A percentile compares a stretch with the other conserved stretches of the same genome.
These are phyloP conservation scores for Cantharis rufa DNA, from an alignment of 2,888 invertebrate species.

Conservation along the genomic window DNA sequence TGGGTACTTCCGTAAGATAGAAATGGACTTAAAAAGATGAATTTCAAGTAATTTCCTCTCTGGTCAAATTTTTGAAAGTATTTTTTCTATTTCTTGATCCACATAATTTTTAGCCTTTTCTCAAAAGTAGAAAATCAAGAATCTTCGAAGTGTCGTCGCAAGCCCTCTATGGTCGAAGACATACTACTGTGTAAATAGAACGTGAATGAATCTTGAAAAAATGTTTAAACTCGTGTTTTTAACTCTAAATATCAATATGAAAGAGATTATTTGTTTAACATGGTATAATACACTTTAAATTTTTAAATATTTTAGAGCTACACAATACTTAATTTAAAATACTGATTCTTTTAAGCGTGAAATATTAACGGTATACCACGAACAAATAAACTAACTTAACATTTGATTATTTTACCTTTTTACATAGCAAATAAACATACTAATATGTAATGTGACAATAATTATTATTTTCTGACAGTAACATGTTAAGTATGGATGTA, in stretches of 20 bases:
- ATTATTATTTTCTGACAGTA: not conserved
- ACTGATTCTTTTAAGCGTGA: not conserved
- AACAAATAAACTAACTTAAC: not conserved
- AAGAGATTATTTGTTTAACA: conserved; percentile 36
- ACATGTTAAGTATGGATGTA: not conserved
- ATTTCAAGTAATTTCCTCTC: no score
- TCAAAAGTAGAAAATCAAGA: no score
- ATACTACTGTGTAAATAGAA: not conserved
- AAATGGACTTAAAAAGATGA: no score
- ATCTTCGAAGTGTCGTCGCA: no score
- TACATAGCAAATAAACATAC: not conserved
- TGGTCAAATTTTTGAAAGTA: no score
- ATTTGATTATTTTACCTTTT: not conserved
- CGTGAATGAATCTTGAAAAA: not conserved
- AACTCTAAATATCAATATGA: conserved; percentile 36
- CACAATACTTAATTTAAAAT: not conserved
- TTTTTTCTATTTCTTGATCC: no score
- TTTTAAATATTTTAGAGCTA: not conserved
- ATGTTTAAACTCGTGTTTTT: conserved; percentile 26
- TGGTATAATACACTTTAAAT: not conserved
- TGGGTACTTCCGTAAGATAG: no score
- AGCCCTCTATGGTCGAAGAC: not conserved
- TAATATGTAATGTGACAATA: not conserved
- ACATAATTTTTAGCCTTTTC: no score
- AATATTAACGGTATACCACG: not conserved